Conservation (phyloP, 1,140 invertebrate genomes). For the Temnothorax curvispinosus region DNA sequence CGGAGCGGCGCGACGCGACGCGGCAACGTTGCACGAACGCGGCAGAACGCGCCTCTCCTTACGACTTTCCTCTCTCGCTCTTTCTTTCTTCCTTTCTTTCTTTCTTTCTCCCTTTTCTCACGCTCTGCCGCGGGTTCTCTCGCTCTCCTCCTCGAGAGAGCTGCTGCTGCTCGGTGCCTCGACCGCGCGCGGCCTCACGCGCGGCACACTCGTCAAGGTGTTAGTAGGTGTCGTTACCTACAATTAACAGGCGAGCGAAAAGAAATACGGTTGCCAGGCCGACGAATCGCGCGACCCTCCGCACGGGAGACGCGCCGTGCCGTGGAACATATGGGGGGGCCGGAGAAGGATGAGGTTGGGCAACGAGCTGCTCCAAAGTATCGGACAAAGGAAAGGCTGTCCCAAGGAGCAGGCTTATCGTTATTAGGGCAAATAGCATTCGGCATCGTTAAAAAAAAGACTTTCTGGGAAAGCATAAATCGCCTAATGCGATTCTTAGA, state of each 20-base stretch:
- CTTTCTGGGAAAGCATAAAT: not conserved
- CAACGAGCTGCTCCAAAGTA: conserved; percentile 1
- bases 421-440: conserved; percentile 16
- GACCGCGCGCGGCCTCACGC: conserved; percentile 57
- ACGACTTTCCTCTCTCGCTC: conserved; percentile 50
- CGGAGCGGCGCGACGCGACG: not conserved
- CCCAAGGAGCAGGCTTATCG: not conserved
- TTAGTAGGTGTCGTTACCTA: conserved; percentile 75
- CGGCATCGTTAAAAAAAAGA: not conserved
- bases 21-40: conserved; percentile 59
- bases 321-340: not conserved
- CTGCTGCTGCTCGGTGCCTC: conserved; percentile 21
- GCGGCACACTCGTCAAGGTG: conserved; percentile 64
- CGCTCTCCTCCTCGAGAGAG: not conserved
- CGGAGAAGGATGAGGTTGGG: conserved; percentile 6
- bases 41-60: conserved; percentile 37
- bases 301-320: not conserved
- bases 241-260: conserved; percentile 64
- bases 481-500: not conserved
- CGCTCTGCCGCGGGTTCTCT: conserved; percentile 7
- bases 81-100: conserved; percentile 2
- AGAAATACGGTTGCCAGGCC: conserved; percentile 62
- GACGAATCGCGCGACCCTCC: conserved; percentile 61
- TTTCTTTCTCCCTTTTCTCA: conserved; percentile 41
- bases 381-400: conserved; percentile 36